phyloP scores from a whole-genome alignment of 2,797 vertebrate genomes.

The Cirrhinus mrigala region DNA sequence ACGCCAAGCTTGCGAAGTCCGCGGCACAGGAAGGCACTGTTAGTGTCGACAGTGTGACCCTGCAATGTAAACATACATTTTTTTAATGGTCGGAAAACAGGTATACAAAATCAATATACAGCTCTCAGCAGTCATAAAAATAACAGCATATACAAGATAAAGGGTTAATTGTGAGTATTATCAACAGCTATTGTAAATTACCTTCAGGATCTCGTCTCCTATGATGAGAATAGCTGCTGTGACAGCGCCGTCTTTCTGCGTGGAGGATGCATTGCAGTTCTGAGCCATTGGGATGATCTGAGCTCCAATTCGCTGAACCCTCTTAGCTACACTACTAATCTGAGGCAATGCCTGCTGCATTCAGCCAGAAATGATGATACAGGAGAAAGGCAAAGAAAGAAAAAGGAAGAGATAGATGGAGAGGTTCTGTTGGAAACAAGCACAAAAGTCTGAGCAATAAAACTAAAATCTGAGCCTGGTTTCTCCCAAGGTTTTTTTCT shows the following conservation, averaged over 20 bases:
- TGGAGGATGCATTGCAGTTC: conserved; percentile 54
- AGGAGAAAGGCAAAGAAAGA: conserved; percentile 9
- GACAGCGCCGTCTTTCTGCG: conserved; percentile 63
- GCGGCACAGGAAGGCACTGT: conserved; percentile 89
- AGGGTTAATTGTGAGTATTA: background rate
- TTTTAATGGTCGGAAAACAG: background rate
- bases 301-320: conserved; percentile 73
- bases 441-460: conserved; percentile 15
- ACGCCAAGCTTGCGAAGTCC: conserved; percentile 89
- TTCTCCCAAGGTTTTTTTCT: no score
- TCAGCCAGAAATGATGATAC: conserved; percentile 56
- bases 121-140: background rate
- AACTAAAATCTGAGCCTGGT: no score
- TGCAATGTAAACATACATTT: conserved; percentile 59
- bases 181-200: conserved; percentile 62
- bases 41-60: conserved; percentile 94
- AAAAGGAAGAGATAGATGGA: conserved; percentile 17
- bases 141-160: background rate
- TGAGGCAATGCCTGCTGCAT: conserved; percentile 67
- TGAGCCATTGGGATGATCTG: conserved; percentile 78
- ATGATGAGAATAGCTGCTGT: conserved; percentile 94
- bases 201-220: conserved; percentile 97
- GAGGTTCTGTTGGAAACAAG: conserved; percentile 37
- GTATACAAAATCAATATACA: background rate
- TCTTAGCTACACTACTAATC: conserved; percentile 73